A percentile compares a stretch with the other conserved stretches of the same genome.
phyloP scores from a whole-genome alignment of 2,113 vertebrate species.

The Castor canadensis region DNA sequence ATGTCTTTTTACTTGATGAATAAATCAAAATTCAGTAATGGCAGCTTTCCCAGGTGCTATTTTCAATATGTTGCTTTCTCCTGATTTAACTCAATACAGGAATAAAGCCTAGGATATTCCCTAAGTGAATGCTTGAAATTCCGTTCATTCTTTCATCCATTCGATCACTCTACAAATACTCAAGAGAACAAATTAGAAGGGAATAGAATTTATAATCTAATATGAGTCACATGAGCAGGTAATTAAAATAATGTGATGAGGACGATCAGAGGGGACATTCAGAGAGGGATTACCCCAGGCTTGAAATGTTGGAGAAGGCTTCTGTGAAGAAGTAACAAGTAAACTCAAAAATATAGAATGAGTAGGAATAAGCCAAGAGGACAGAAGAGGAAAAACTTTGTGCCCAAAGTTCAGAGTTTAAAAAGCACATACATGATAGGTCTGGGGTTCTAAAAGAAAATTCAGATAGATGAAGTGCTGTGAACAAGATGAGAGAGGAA shows the following conservation, averaged over 20 bases:
- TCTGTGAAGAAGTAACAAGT: background rate
- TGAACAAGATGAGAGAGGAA: background rate
- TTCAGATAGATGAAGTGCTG: background rate
- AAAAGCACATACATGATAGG: background rate
- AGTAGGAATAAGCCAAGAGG: background rate
- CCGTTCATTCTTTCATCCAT: background rate
- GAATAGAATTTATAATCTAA: background rate
- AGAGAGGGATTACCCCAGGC: background rate
- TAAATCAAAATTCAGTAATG: conserved; percentile 45
- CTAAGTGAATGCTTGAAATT: conserved; percentile 37
- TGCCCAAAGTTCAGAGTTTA: background rate
- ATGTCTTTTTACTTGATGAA: background rate
- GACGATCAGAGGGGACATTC: background rate
- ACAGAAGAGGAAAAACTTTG: background rate
- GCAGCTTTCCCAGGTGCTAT: background rate
- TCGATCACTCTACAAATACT: background rate
- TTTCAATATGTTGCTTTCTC: conserved; percentile 10
- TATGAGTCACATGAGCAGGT: background rate
- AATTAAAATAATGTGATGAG: background rate
- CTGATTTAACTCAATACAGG: background rate
- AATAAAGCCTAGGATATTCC: background rate
- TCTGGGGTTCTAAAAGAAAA: background rate
- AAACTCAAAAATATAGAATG: background rate
- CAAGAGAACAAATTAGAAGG: background rate
- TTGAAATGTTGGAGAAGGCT: background rate